phyloP scores from a whole-genome alignment of 2,113 vertebrate genomes.

The Daphoenositta chrysoptera region DNA sequence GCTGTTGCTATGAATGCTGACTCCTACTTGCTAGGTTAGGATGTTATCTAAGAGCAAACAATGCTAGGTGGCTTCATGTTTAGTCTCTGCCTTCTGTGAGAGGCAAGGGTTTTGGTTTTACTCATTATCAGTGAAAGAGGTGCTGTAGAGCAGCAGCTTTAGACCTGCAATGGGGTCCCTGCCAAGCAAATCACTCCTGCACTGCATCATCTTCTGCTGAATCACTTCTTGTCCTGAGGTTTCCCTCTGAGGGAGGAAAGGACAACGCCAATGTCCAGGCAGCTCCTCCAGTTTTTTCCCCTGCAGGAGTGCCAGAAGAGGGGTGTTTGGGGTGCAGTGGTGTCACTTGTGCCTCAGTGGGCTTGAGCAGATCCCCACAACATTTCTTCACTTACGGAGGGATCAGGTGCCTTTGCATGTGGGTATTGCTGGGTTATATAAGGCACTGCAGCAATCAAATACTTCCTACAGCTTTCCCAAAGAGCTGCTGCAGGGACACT shows the following conservation, averaged over 20 bases:
- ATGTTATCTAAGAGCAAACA: neutral
- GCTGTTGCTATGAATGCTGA: neutral
- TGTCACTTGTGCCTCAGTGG: neutral
- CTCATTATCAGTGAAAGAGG: neutral
- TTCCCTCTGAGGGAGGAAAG: neutral
- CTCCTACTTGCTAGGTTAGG: neutral
- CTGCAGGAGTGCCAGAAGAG: neutral
- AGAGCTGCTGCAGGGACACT: neutral
- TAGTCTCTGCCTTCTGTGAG: neutral
- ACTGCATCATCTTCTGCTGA: neutral
- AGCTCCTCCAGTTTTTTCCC: neutral
- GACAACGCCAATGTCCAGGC: neutral
- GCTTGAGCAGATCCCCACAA: neutral
- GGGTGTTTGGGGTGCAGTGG: neutral
- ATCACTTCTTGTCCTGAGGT: neutral
- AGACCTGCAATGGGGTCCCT: neutral
- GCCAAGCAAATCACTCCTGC: neutral
- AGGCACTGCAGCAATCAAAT: neutral
- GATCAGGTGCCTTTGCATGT: neutral
- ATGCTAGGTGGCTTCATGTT: neutral
- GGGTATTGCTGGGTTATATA: neutral
- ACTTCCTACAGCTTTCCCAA: neutral
- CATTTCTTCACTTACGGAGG: neutral
- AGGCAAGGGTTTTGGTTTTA: neutral
- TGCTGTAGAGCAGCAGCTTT: neutral